Evolutionary conservation across 1,140 invertebrate genomes (phyloP).

Genomic region (Drosophila pseudoananassae): DNA sequence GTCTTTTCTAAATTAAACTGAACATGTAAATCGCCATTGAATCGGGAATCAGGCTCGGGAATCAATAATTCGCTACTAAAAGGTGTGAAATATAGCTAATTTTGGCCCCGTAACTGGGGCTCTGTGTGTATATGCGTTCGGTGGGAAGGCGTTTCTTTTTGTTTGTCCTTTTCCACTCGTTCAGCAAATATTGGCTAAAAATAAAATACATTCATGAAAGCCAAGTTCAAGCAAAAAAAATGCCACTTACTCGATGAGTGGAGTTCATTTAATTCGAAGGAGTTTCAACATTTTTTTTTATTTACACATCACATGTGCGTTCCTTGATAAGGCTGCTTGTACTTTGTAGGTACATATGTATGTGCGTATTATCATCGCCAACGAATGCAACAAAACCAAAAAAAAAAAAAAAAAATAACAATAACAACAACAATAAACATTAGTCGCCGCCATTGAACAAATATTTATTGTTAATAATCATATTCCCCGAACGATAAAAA

Average conservation of each 20-base stretch:
- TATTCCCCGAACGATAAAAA: constrained; percentile 59
- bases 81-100: constrained; percentile 1
- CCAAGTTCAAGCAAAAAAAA: constrained; percentile 51
- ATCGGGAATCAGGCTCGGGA: constrained; percentile 14
- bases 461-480: constrained; percentile 74
- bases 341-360: not conserved
- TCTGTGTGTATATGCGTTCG: constrained; percentile 17
- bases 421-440: constrained; percentile 12
- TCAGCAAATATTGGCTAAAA: constrained; percentile 24
- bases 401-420: not conserved
- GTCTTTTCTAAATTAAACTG: constrained; percentile 26
- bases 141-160: constrained; percentile 13
- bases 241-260: constrained; percentile 18
- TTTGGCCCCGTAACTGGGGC: not conserved
- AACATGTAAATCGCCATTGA: constrained; percentile 34
- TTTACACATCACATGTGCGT: constrained; percentile 66
- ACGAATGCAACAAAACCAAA: constrained; percentile 24
- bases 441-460: constrained; percentile 63
- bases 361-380: constrained; percentile 1
- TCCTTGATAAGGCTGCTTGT: constrained; percentile 52
- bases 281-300: constrained; percentile 25
- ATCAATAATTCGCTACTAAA: not conserved
- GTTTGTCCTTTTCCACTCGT: constrained; percentile 45
- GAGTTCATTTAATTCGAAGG: constrained; percentile 19
- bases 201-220: constrained; percentile 23